A percentile compares a stretch with the other conserved stretches of the same genome.
These are phyloP conservation scores for Acrocephalus scirpaceus DNA, from an alignment of 2,797 vertebrate species.

Conservation along the genomic window DNA sequence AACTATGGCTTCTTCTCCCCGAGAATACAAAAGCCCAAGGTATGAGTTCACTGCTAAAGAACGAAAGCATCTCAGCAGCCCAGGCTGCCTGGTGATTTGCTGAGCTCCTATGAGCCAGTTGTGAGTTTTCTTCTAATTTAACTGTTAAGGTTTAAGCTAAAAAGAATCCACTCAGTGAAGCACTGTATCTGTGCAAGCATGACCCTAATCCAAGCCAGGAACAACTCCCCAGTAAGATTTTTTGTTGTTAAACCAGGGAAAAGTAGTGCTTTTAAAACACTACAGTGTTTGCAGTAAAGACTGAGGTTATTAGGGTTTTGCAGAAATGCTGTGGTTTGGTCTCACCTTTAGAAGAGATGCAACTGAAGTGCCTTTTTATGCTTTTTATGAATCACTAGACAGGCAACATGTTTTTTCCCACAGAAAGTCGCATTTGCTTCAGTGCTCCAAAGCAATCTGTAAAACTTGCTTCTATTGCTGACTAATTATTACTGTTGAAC, in stretches of 20 bases:
- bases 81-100: constrained; percentile 49
- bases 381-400: constrained; percentile 13
- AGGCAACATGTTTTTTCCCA: neutral
- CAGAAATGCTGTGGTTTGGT: constrained; percentile 16
- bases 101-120: constrained; percentile 24
- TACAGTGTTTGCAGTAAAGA: neutral
- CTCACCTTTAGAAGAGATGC: constrained; percentile 21
- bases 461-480: constrained; percentile 33
- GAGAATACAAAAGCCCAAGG: constrained; percentile 51
- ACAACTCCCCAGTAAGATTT: neutral
- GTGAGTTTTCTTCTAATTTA: constrained; percentile 35
- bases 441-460: constrained; percentile 27
- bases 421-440: neutral
- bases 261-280: neutral
- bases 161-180: neutral
- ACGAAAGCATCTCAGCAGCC: constrained; percentile 49
- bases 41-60: constrained; percentile 68
- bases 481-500: constrained; percentile 43
- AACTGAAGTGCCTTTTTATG: neutral
- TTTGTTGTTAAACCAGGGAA: neutral
- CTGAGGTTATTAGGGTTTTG: neutral
- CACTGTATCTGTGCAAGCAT: neutral
- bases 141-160: constrained; percentile 17
- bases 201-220: neutral
- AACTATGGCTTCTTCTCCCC: constrained; percentile 50